Evolutionary conservation across 2,888 invertebrate species (phyloP).

Genomic region (Chironomus tentans): DNA sequence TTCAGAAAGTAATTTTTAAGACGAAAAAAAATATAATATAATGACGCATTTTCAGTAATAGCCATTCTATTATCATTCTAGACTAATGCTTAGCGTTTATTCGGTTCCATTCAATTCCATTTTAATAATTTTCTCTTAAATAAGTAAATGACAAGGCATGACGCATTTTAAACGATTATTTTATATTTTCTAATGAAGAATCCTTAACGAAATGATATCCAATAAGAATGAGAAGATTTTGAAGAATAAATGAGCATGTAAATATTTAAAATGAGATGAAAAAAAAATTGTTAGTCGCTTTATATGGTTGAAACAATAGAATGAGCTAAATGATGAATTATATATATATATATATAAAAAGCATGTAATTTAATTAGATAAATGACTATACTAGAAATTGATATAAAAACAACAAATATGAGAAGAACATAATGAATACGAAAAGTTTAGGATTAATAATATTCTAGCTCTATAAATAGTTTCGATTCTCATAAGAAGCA

Average conservation of each 20-base stretch:
- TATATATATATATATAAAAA: background rate
- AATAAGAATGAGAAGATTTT: background rate
- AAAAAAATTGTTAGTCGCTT: background rate
- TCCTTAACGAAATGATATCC: no score
- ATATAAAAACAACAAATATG: background rate
- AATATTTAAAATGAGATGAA: background rate
- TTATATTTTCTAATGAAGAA: no score
- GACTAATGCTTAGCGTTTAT: no score
- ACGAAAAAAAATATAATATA: no score
- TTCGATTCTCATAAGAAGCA: background rate
- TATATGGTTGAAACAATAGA: background rate
- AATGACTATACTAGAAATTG: background rate
- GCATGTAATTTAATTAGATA: background rate
- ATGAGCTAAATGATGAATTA: background rate
- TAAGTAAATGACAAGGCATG: no score
- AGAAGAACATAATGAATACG: background rate
- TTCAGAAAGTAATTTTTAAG: no score
- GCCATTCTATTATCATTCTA: no score
- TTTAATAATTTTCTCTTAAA: no score
- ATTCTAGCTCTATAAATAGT: no score
- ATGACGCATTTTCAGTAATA: no score
- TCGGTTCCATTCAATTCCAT: no score
- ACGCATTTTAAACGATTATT: no score
- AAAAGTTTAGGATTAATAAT: background rate
- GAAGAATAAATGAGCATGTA: background rate